phyloP scores from a whole-genome alignment of 2,797 vertebrate species.

The Valencia hispanica region DNA sequence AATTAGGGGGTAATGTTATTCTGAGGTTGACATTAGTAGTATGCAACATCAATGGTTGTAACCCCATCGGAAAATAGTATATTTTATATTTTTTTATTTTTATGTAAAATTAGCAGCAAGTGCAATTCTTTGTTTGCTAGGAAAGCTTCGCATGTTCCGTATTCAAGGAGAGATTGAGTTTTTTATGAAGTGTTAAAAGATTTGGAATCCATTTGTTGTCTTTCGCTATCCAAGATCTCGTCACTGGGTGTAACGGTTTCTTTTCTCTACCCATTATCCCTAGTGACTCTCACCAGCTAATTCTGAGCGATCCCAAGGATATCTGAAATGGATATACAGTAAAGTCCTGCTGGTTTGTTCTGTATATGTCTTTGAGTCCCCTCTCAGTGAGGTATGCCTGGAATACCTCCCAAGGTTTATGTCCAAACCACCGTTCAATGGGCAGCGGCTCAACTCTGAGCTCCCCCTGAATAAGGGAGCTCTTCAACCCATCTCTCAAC shows the following conservation, averaged over 20 bases:
- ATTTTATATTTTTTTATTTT: no score
- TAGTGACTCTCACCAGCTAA: not conserved
- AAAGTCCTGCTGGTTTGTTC: not conserved
- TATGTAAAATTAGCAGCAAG: slow-evolving; percentile 9
- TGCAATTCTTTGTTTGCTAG: not conserved
- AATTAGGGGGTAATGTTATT: slow-evolving; percentile 29
- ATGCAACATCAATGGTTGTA: not conserved
- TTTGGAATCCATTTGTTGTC: not conserved
- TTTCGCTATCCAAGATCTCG: not conserved
- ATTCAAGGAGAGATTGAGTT: not conserved
- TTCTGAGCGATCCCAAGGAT: not conserved
- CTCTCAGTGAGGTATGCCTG: not conserved
- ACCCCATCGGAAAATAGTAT: not conserved
- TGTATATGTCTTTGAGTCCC: no score
- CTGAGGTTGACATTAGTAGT: slow-evolving; percentile 28
- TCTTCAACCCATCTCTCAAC: not conserved
- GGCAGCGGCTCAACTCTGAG: not conserved
- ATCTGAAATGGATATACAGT: not conserved
- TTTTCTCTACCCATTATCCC: not conserved
- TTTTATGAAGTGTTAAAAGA: not conserved
- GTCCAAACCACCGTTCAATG: not conserved
- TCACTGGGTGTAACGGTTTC: not conserved
- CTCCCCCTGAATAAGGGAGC: not conserved
- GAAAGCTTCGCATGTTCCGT: not conserved
- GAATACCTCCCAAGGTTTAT: not conserved